These are phyloP conservation scores for Cygnus olor DNA, from an alignment of 2,797 vertebrate species.

Conservation along the genomic window DNA sequence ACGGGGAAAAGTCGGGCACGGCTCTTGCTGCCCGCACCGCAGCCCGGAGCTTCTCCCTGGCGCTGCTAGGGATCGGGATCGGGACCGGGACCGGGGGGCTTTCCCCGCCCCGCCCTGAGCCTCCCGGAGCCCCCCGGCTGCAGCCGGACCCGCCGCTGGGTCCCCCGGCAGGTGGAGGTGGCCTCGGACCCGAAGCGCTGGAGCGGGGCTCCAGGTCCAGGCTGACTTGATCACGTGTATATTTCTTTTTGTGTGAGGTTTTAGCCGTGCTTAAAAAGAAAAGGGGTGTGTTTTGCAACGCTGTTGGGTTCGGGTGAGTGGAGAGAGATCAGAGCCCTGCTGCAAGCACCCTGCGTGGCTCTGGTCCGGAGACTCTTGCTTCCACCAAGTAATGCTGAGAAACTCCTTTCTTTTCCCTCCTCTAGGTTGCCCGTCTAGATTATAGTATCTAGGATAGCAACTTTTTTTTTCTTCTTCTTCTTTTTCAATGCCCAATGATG, in stretches of 20 bases:
- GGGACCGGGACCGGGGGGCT: no score
- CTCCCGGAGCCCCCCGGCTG: not conserved
- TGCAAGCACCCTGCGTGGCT: not conserved
- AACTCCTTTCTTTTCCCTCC: not conserved
- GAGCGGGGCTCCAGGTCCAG: accelerated
- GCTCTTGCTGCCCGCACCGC: not conserved
- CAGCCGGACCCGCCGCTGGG: not conserved
- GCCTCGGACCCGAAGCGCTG: not conserved
- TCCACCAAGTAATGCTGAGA: not conserved
- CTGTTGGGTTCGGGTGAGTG: accelerated
- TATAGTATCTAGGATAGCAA: not conserved
- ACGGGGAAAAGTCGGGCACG: no score
- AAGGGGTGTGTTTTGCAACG: not conserved
- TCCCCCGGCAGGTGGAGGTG: not conserved
- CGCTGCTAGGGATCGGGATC: no score
- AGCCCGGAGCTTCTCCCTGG: not conserved
- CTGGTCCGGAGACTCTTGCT: not conserved
- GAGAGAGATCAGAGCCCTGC: not conserved
- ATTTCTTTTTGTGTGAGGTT: not conserved
- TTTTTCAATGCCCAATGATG: not conserved
- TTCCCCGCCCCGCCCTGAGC: no score
- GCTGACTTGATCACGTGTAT: not conserved
- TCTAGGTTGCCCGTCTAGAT: not conserved
- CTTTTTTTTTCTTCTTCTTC: not conserved
- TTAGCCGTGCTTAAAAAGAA: not conserved